Evolutionary conservation across 2,888 invertebrate genomes (phyloP).

Genomic region (Notocelia uddmanniana): DNA sequence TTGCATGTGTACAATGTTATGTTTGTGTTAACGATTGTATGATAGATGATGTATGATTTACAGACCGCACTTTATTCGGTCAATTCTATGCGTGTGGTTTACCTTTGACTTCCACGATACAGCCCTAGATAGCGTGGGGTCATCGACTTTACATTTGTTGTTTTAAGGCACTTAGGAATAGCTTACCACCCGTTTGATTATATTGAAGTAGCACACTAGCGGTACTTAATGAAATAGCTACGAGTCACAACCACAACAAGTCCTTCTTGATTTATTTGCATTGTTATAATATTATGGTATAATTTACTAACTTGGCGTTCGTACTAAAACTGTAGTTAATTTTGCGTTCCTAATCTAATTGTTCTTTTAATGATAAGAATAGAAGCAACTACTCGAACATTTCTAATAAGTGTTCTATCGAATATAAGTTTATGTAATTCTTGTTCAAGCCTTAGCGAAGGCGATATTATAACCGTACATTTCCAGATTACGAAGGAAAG

Average conservation of each 20-base stretch:
- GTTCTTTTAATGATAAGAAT: constrained; percentile 17
- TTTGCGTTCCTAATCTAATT: constrained; percentile 21
- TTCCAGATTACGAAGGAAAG: constrained; percentile 29
- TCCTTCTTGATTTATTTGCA: constrained; percentile 3
- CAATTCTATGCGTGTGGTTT: no score
- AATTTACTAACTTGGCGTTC: constrained; percentile 6
- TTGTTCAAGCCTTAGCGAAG: background rate
- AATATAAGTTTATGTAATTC: background rate
- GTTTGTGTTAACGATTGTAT: no score
- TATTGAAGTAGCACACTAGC: background rate
- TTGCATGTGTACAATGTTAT: no score
- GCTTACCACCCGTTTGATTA: no score
- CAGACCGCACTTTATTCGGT: no score
- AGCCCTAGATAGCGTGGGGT: no score
- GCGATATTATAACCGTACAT: background rate
- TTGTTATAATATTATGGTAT: constrained; percentile 2
- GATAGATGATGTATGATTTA: no score
- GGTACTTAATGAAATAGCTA: constrained; percentile 4
- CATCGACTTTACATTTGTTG: no score
- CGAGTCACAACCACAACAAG: constrained; percentile 5
- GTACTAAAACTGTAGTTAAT: constrained; percentile 3
- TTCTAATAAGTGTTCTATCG: background rate
- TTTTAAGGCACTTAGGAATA: no score
- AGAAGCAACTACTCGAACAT: no score
- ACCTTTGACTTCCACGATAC: no score